A percentile compares a stretch with the other conserved stretches of the same genome.
Conservation (phyloP, 64 coral and sea anemone genomes). For the Catalaphyllia jardinei region DNA sequence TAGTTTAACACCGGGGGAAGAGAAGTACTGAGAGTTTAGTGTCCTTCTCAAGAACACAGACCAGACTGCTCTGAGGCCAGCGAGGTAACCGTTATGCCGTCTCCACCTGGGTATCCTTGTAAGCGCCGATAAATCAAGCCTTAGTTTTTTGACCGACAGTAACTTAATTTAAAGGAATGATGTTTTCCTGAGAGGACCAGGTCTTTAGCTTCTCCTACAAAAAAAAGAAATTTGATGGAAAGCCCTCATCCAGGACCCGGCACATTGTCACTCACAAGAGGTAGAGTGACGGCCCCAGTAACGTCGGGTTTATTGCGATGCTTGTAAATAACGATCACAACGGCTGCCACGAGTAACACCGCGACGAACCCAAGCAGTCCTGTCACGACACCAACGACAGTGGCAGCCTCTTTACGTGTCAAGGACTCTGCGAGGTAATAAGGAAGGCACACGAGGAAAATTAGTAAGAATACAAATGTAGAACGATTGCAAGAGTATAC, state of each 20-base stretch:
- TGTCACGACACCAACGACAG: slow-evolving; percentile 4
- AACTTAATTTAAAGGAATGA: too few relatives aligned
- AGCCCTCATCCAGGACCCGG: neutral
- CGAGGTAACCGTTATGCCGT: too few relatives aligned
- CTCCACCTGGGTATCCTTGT: too few relatives aligned
- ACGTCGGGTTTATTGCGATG: neutral
- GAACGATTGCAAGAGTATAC: neutral
- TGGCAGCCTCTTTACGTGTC: neutral
- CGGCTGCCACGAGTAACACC: neutral
- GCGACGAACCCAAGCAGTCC: slow-evolving; percentile 31
- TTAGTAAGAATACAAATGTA: too few relatives aligned
- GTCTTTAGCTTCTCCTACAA: neutral
- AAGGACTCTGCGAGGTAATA: neutral
- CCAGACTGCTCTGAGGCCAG: too few relatives aligned
- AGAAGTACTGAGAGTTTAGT: too few relatives aligned
- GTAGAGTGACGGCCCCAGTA: neutral
- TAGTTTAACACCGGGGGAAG: too few relatives aligned
- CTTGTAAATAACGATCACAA: slow-evolving; percentile 24
- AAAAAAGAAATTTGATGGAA: too few relatives aligned
- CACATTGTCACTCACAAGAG: neutral
- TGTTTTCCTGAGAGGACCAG: neutral
- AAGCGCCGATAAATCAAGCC: too few relatives aligned
- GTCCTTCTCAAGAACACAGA: too few relatives aligned
- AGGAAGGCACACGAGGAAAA: too few relatives aligned
- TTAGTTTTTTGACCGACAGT: too few relatives aligned